Evolutionary conservation across 2,888 invertebrate species (phyloP).

Genomic region (Agapetus fuscipes): DNA sequence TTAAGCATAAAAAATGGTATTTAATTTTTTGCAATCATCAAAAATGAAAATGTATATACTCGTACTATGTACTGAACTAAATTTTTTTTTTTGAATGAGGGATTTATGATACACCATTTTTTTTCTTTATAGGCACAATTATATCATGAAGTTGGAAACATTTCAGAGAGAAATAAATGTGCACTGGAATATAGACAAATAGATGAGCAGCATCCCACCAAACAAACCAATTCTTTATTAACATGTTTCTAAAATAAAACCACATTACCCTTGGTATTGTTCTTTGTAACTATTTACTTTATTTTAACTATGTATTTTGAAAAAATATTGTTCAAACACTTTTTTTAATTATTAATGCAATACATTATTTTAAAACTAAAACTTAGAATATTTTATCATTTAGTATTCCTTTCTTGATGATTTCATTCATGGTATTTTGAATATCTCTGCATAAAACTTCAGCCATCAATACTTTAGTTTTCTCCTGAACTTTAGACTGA

Average conservation of each 20-base stretch:
- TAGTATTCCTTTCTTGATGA: slow-evolving; percentile 54
- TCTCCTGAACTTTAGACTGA: slow-evolving; percentile 35
- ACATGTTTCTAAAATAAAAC: slow-evolving; percentile 44
- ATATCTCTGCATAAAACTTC: slow-evolving; percentile 43
- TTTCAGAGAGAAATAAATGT: slow-evolving; percentile 66
- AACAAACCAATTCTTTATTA: slow-evolving; percentile 44
- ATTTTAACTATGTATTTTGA: too few species aligned
- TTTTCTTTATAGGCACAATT: slow-evolving; percentile 52
- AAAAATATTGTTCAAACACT: too few species aligned
- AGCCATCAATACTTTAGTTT: slow-evolving; percentile 40
- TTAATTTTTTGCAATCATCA: too few species aligned
- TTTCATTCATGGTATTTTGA: slow-evolving; percentile 48
- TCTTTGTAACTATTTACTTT: too few species aligned
- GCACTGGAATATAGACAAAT: slow-evolving; percentile 72
- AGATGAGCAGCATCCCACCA: slow-evolving; percentile 59
- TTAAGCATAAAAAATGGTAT: not conserved
- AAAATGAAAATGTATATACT: too few species aligned
- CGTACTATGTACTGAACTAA: too few species aligned
- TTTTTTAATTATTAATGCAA: too few species aligned
- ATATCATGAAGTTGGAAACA: slow-evolving; percentile 63
- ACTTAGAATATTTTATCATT: slow-evolving; percentile 54
- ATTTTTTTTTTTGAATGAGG: not conserved
- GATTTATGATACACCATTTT: slow-evolving; percentile 1
- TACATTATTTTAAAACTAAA: slow-evolving; percentile 38
- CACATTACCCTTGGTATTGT: too few species aligned